These are phyloP conservation scores for Chelidonichthys spinosus DNA, from an alignment of 2,797 vertebrate genomes.

Conservation along the genomic window DNA sequence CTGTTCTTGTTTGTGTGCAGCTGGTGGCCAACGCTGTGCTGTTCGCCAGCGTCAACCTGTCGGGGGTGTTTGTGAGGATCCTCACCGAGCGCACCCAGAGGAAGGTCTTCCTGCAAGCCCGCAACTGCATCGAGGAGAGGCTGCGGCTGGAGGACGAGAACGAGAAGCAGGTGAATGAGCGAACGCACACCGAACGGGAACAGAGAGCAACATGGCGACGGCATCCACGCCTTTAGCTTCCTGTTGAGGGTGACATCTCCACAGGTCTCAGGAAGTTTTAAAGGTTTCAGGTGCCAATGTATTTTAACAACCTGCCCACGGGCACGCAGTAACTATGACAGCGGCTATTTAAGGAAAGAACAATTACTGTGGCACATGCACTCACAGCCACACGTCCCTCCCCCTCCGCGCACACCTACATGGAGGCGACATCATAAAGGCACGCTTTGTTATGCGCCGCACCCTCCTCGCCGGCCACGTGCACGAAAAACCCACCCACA, in stretches of 20 bases:
- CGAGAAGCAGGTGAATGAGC: constrained; percentile 92
- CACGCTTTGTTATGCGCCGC: constrained; percentile 43
- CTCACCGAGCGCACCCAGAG: constrained; percentile 94
- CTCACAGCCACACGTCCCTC: constrained; percentile 56
- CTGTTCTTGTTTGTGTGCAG: constrained; percentile 80
- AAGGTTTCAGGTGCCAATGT: constrained; percentile 76
- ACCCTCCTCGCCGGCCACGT: constrained; percentile 6
- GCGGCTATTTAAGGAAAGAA: constrained; percentile 84
- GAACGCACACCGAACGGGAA: neutral
- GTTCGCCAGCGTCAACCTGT: constrained; percentile 94
- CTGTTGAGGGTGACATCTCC: constrained; percentile 5
- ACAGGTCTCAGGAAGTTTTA: constrained; percentile 37
- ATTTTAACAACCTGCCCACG: constrained; percentile 75
- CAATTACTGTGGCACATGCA: constrained; percentile 77
- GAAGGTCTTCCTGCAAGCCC: constrained; percentile 95
- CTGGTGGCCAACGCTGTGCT: constrained; percentile 94
- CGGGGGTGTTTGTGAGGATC: constrained; percentile 93
- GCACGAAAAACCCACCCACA: constrained; percentile 19
- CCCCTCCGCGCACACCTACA: constrained; percentile 65
- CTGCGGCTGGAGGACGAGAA: constrained; percentile 96
- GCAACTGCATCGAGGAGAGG: constrained; percentile 94
- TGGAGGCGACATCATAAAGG: constrained; percentile 51
- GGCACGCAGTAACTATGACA: constrained; percentile 82
- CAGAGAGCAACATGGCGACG: neutral
- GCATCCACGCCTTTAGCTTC: neutral